Conservation (phyloP, 2,888 invertebrate genomes). For the Noctuana brunneofusca region DNA sequence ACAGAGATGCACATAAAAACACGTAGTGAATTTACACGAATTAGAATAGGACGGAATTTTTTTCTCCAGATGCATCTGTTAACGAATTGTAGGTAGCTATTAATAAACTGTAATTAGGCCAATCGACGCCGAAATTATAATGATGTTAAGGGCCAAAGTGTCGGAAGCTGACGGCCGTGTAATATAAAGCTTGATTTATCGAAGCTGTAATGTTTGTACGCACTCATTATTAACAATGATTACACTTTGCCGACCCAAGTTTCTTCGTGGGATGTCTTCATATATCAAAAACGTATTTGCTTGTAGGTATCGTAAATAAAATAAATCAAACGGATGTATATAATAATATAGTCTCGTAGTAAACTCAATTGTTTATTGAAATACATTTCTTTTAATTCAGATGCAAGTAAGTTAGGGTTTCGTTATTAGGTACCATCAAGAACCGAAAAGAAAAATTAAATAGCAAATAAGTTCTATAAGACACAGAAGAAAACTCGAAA, state of each 20-base stretch:
- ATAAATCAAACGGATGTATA: too few relatives aligned
- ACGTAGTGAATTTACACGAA: conserved; percentile 37
- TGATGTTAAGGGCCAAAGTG: conserved; percentile 30
- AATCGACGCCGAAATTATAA: conserved; percentile 27
- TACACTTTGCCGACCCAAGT: neutral
- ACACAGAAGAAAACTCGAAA: too few relatives aligned
- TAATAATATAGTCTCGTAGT: too few relatives aligned
- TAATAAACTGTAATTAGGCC: conserved; percentile 30
- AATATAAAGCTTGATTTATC: conserved; percentile 20
- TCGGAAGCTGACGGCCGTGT: conserved; percentile 22
- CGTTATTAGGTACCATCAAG: too few relatives aligned
- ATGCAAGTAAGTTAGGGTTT: too few relatives aligned
- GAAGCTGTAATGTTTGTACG: neutral
- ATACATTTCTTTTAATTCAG: too few relatives aligned
- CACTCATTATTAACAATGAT: neutral
- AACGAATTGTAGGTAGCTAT: conserved; percentile 17
- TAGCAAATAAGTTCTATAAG: too few relatives aligned
- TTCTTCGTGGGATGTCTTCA: neutral
- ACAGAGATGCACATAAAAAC: conserved; percentile 59
- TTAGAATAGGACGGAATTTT: conserved; percentile 31
- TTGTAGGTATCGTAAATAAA: too few relatives aligned
- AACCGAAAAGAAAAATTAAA: too few relatives aligned
- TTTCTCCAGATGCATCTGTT: conserved; percentile 7
- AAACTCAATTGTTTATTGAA: too few relatives aligned
- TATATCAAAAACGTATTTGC: neutral